A percentile compares a stretch with the other conserved stretches of the same genome.
phyloP scores from a whole-genome alignment of 2,113 vertebrate species.

The Monopterus albus region DNA sequence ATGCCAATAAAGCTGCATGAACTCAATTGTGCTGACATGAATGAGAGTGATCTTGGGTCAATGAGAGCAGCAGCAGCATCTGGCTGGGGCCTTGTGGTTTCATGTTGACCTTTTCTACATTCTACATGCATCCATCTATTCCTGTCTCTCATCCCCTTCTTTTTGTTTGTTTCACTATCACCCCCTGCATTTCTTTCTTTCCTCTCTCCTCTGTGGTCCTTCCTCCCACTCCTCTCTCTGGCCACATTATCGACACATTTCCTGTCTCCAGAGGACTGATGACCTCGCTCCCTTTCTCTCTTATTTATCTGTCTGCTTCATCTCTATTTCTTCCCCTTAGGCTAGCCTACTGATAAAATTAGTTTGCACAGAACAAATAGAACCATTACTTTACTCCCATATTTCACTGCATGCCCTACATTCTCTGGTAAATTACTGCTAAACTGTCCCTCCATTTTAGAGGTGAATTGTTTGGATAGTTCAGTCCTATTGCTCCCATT shows the following conservation, averaged over 20 bases:
- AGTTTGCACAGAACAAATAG: constrained; percentile 41
- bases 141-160: background rate
- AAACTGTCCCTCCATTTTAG: constrained; percentile 27
- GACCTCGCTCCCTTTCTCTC: constrained; percentile 34
- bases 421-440: constrained; percentile 38
- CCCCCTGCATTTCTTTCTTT: background rate
- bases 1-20: constrained; percentile 19
- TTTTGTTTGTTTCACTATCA: background rate
- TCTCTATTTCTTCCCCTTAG: constrained; percentile 24
- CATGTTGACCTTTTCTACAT: constrained; percentile 14
- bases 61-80: constrained; percentile 14
- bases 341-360: constrained; percentile 31
- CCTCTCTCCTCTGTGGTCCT: background rate
- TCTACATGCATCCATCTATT: background rate
- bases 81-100: constrained; percentile 8
- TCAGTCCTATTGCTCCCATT: constrained; percentile 17
- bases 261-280: constrained; percentile 38
- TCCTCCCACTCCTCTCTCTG: constrained; percentile 13
- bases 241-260: constrained; percentile 58
- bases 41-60: background rate
- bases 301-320: constrained; percentile 32
- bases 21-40: constrained; percentile 25
- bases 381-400: constrained; percentile 40
- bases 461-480: constrained; percentile 53
- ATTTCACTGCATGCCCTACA: constrained; percentile 14